These are phyloP conservation scores for Brachyrhaphis roseni DNA, from an alignment of 2,797 vertebrate genomes.

Conservation along the genomic window DNA sequence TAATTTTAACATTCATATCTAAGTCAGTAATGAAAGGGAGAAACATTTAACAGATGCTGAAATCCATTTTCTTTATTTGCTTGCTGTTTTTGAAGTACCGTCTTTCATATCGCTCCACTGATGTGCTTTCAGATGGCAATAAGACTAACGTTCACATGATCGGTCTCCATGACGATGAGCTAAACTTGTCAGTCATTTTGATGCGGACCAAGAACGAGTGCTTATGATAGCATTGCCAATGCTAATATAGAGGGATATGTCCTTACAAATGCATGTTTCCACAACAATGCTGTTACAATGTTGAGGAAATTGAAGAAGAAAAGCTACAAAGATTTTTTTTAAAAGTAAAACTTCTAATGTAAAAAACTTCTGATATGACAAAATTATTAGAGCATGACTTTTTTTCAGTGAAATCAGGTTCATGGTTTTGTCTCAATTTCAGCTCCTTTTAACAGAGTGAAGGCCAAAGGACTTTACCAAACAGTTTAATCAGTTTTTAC, in stretches of 20 bases:
- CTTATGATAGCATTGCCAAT: background rate
- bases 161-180: conserved; percentile 48
- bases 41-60: conserved; percentile 57
- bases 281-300: background rate
- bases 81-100: conserved; percentile 21
- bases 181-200: conserved; percentile 58
- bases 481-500: background rate
- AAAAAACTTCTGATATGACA: background rate
- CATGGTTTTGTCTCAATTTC: background rate
- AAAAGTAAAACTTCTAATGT: background rate
- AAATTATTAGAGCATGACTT: background rate
- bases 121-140: conserved; percentile 61
- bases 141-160: conserved; percentile 59
- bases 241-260: background rate
- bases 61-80: conserved; percentile 42
- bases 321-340: background rate
- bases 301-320: background rate
- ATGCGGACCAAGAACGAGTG: background rate
- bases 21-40: conserved; percentile 59
- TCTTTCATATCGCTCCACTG: conserved; percentile 36
- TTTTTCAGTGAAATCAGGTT: background rate
- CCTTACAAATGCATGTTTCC: background rate
- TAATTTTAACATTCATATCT: conserved; percentile 53
- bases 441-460: background rate
- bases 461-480: background rate